Evolutionary conservation across 2,113 vertebrate species (phyloP).

Genomic region (Struthidea cinerea): DNA sequence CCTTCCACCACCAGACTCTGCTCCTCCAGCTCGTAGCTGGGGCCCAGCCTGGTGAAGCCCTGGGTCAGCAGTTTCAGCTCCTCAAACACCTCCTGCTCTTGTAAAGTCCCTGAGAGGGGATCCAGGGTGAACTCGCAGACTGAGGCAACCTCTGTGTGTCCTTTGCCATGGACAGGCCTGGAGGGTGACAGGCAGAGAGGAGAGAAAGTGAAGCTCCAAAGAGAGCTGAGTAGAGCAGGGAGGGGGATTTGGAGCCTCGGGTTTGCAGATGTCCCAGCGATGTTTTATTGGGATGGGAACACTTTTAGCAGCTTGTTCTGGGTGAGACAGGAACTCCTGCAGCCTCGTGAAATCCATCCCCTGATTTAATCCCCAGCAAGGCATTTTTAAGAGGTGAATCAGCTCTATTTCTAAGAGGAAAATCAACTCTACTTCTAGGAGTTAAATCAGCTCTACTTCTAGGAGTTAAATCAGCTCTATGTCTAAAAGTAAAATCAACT

Average conservation of each 20-base stretch:
- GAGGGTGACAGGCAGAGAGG: background rate
- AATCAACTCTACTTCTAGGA: background rate
- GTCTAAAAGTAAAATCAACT: background rate
- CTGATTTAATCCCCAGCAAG: background rate
- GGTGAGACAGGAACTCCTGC: background rate
- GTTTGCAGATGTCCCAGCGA: background rate
- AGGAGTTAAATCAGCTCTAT: background rate
- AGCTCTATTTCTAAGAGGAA: background rate
- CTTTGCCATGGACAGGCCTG: slow-evolving; percentile 34
- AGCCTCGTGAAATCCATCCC: background rate
- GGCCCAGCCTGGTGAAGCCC: slow-evolving; percentile 44
- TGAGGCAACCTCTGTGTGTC: slow-evolving; percentile 44
- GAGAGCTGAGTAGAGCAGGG: background rate
- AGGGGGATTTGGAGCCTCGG: background rate
- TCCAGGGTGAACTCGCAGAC: slow-evolving; percentile 41
- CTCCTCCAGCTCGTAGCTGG: slow-evolving; percentile 62
- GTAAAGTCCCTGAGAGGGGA: background rate
- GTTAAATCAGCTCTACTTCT: background rate
- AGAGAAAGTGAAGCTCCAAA: background rate
- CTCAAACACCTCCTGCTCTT: slow-evolving; percentile 45
- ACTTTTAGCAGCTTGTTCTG: background rate
- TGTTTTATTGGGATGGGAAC: background rate
- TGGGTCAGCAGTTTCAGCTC: slow-evolving; percentile 55
- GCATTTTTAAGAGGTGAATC: background rate
- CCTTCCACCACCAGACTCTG: slow-evolving; percentile 68